A percentile compares a stretch with the other conserved stretches of the same genome.
Evolutionary conservation across 1,140 invertebrate species (phyloP).

Genomic region (Drosophila arizonae): DNA sequence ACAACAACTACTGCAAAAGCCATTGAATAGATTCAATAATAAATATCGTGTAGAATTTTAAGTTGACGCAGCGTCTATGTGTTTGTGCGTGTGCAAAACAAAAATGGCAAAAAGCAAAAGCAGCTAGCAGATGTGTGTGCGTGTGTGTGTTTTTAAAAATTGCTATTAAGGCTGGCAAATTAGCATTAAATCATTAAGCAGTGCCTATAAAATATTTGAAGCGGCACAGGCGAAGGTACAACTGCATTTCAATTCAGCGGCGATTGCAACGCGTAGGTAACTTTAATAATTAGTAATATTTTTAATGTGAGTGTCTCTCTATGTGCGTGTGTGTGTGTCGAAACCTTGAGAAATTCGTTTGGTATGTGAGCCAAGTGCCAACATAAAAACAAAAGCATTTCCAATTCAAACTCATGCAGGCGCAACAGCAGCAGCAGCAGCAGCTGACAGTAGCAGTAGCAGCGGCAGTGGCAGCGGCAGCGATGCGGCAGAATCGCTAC

Average conservation of each 20-base stretch:
- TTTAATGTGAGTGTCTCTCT: slow-evolving; percentile 15
- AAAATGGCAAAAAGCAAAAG: slow-evolving; percentile 46
- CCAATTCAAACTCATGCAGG: slow-evolving; percentile 55
- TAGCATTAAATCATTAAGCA: slow-evolving; percentile 48
- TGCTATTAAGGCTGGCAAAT: slow-evolving; percentile 47
- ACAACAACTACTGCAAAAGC: slow-evolving; percentile 10
- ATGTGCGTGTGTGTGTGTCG: slow-evolving; percentile 21
- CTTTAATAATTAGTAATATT: slow-evolving; percentile 54
- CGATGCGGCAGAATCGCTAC: slow-evolving; percentile 9
- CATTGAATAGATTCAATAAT: slow-evolving; percentile 35
- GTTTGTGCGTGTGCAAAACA: slow-evolving; percentile 39
- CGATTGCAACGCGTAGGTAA: slow-evolving; percentile 57
- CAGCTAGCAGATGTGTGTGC: slow-evolving; percentile 31
- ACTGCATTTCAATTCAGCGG: slow-evolving; percentile 34
- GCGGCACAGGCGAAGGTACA: slow-evolving; percentile 22
- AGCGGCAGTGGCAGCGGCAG: slow-evolving; percentile 10
- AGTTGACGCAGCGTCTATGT: slow-evolving; percentile 28
- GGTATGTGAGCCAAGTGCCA: slow-evolving; percentile 18
- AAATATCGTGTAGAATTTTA: slow-evolving; percentile 35
- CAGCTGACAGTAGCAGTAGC: neutral
- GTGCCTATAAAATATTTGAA: slow-evolving; percentile 38
- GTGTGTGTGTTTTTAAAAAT: neutral
- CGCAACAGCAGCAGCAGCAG: slow-evolving; percentile 38
- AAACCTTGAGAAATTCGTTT: slow-evolving; percentile 66
- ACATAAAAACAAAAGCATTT: slow-evolving; percentile 54